Evolutionary conservation across 2,797 vertebrate species (phyloP), one percentile per base, ranked within the genome.

Genomic region (Phoeniculus purpureus): DNA sequence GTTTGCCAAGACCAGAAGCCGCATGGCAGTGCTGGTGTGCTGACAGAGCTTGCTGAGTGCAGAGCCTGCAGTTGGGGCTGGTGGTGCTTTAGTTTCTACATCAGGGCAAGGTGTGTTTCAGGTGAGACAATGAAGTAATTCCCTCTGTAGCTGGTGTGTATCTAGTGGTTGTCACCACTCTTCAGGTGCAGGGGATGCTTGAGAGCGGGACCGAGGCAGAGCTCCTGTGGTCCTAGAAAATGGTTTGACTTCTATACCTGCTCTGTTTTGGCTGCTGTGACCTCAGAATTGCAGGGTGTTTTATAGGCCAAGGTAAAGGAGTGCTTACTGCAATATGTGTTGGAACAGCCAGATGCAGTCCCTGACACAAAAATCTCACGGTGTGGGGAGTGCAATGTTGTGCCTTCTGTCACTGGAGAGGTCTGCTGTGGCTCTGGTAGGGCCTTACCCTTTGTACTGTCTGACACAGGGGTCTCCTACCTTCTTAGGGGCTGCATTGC

Each of bases 351-450:
- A 0, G 47, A 55, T 12, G 0, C 43, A 29, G 66, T 72, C n/a
- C 26, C 37, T 0, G 0, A 1, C 25, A 43, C 0, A 0, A 66
- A 43, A 85, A 37, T 67, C 32, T 58, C 58, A 26, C 0, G 5
- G 65, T 50, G 31, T 54, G 23, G 55, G 52, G 56, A 8, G 62
- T 1, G 2, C 56, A 59, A 37, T 0, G 0, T 29, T 40, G 68
- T 2, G 2, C 27, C 34, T 61, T 72, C 22, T 61, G 51, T 61
- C 0, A 0, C 0, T 0, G 43, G 45, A 32, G 31, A 66, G 37
- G 2, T 50, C 37, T 43, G 27, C 19, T n/a, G 15, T 54, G 3
- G 20, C 48, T 87, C 34, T 65, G 7, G 15, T 31, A 54, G 70
- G 48, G 23, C 43, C 55, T 75, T 40, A 16, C 47, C 29, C 15